Base-by-base conservation (phyloP, 30 jellyfish, hydroid and myxozoan species). In the Turritopsis dohrnii region DNA sequence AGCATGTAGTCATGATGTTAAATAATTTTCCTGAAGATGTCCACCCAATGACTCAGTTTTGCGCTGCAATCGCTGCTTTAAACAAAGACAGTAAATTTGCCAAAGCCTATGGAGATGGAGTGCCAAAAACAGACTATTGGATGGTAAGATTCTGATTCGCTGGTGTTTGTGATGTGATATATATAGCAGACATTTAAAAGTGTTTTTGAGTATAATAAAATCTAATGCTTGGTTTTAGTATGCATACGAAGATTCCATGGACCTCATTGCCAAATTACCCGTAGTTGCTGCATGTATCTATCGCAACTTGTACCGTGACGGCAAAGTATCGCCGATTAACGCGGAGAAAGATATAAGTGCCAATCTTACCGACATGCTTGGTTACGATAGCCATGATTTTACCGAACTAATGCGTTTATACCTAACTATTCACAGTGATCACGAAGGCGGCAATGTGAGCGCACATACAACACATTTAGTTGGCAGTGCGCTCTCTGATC, bases 371-470 rank as follows among this genome's bases (percentile, higher is more conserved):
- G 71, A 75, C 54, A 89, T 95, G 97, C 76, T 89, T 74, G 97
- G 97, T 0, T 87, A 89, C 66, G 90, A 85, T 21, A 82, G 74
- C 84, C 93, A 41, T 9, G 75, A 69, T 28, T 89, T 95, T 72
- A 87, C 92, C 29, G 99, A 95, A 79, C 66, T 89, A 69, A 95
- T 95, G 94, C 80, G 99, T 21, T 83, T 95, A 86, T 95, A 95
- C 87, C 75, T 95, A 81, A 92, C 88, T 53, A 87, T 95, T 21
- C 99, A 95, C 88, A 84, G 96, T 87, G 99, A 95, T 87, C 99
- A 95, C 81, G 99, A 95, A 52, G 99, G 99, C 29, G 99, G 99
- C 30, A 95, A 95, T 82, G 99, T 90, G 25, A 95, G 99, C 83
- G 97, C 99, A 22, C 99, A 95, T 83, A 86, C 99, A n/a, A 85